A percentile compares a stretch with the other conserved stretches of the same genome.
phyloP scores from a whole-genome alignment of 2,797 vertebrate species.

The Fringilla coelebs region DNA sequence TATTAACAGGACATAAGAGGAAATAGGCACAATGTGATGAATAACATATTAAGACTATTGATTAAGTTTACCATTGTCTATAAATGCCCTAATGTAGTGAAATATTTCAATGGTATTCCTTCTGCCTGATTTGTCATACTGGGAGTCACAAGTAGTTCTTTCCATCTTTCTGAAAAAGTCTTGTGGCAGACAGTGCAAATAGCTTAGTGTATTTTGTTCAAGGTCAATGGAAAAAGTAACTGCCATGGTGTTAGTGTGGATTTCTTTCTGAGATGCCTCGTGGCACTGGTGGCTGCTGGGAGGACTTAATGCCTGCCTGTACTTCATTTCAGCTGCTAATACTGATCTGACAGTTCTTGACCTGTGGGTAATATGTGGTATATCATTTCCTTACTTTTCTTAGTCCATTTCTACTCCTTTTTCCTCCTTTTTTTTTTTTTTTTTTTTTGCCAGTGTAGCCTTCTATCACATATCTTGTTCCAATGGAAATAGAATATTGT shows the following conservation, averaged over 20 bases:
- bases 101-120: background rate
- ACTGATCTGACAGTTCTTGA: conserved; percentile 47
- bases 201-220: conserved; percentile 16
- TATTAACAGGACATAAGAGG: background rate
- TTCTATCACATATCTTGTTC: background rate
- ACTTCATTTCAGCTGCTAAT: conserved; percentile 40
- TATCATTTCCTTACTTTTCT: conserved; percentile 3
- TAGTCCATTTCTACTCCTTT: background rate
- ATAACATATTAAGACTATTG: background rate
- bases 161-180: background rate
- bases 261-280: conserved; percentile 51
- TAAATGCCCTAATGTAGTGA: background rate
- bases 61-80: background rate
- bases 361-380: conserved; percentile 15
- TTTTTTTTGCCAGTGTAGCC: background rate
- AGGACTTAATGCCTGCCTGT: background rate
- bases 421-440: background rate
- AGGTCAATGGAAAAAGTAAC: conserved; percentile 50
- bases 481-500: background rate
- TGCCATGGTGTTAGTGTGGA: conserved; percentile 17
- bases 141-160: background rate
- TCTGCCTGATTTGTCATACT: background rate
- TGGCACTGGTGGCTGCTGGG: conserved; percentile 29
- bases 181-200: background rate
- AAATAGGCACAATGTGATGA: background rate